Conservation (phyloP, 1,140 invertebrate species). For the Choristoneura fumiferana region DNA sequence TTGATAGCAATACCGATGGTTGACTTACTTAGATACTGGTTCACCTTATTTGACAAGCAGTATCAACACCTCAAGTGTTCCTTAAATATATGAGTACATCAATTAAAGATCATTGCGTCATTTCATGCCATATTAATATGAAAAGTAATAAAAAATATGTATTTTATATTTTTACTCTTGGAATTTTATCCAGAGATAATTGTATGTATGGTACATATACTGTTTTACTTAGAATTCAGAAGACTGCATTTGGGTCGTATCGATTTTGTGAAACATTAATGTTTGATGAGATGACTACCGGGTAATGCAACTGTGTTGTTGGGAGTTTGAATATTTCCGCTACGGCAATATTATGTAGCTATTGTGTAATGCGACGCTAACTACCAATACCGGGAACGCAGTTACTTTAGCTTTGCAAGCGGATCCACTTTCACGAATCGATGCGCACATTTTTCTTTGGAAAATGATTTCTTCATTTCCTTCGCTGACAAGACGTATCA, state of each 20-base stretch:
- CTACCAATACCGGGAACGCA: slow-evolving; percentile 27
- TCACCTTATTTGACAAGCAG: no score
- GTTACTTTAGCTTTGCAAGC: slow-evolving; percentile 2
- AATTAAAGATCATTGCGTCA: no score
- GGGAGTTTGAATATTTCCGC: slow-evolving; percentile 3
- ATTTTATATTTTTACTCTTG: no score
- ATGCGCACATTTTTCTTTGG: slow-evolving; percentile 1
- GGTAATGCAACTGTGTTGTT: slow-evolving; percentile 8
- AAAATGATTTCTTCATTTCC: neutral
- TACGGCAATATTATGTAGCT: slow-evolving; percentile 16
- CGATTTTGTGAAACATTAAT: slow-evolving; percentile 11
- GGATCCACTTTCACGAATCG: slow-evolving; percentile 10
- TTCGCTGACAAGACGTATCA: neutral
- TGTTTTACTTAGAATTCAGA: neutral
- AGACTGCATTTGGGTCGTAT: neutral
- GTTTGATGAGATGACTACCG: neutral
- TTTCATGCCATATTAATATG: no score
- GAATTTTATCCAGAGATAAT: no score
- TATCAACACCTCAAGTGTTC: no score
- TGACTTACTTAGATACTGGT: no score
- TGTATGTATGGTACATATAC: no score
- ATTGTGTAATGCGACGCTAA: slow-evolving; percentile 29
- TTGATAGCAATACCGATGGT: no score
- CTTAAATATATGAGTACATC: no score
- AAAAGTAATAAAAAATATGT: no score